phyloP scores from a whole-genome alignment of 2,888 invertebrate species.

The Carcina quercana region DNA sequence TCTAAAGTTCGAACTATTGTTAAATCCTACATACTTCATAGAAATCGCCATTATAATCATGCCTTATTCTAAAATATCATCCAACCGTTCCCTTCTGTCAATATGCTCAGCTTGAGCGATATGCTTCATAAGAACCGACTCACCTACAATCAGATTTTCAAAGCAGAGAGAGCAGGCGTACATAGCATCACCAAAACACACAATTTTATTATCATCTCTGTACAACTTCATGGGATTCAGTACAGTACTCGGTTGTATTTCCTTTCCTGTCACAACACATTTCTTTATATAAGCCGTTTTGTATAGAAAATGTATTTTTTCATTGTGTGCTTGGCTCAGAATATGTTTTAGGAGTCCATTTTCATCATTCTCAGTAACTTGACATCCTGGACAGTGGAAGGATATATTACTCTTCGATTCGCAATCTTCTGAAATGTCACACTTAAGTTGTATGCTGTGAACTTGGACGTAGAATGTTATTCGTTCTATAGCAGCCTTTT shows the following conservation, averaged over 20 bases:
- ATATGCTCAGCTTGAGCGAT: slow-evolving; percentile 43
- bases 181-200: slow-evolving; percentile 60
- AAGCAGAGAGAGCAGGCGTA: slow-evolving; percentile 63
- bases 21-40: neutral
- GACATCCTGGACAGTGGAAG: slow-evolving; percentile 53
- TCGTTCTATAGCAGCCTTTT: slow-evolving; percentile 56
- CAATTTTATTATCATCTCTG: slow-evolving; percentile 62
- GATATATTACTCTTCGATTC: slow-evolving; percentile 37
- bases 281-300: slow-evolving; percentile 65
- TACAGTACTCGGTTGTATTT: slow-evolving; percentile 61
- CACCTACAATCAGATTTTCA: slow-evolving; percentile 54
- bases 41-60: slow-evolving; percentile 20
- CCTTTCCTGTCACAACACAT: slow-evolving; percentile 48
- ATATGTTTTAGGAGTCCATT: slow-evolving; percentile 48
- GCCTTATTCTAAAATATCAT: slow-evolving; percentile 39
- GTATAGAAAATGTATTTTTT: slow-evolving; percentile 60
- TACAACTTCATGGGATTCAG: slow-evolving; percentile 65
- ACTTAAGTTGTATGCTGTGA: slow-evolving; percentile 52
- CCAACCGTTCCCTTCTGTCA: slow-evolving; percentile 37
- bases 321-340: slow-evolving; percentile 48
- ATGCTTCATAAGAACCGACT: slow-evolving; percentile 57
- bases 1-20: neutral
- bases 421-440: slow-evolving; percentile 28
- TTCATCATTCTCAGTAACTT: slow-evolving; percentile 41
- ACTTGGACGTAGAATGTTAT: slow-evolving; percentile 64